A percentile compares a stretch with the other conserved stretches of the same genome.
Evolutionary conservation across 53 echinoderm and acorn worm genomes (phyloP).

Genomic region (Astropecten irregularis): DNA sequence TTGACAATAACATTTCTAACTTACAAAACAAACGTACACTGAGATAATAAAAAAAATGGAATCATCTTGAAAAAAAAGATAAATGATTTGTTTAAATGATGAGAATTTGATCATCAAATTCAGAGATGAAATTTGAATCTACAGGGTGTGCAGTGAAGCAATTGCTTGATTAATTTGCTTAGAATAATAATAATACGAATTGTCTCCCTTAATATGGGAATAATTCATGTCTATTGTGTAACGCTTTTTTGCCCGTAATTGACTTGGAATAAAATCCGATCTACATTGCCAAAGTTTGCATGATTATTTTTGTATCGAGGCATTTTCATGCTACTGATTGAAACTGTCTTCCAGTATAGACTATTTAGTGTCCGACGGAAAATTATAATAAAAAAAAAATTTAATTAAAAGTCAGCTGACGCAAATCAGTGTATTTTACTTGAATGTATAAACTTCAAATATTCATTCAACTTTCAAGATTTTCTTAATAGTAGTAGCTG

Average conservation of each 20-base stretch:
- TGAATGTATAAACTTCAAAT: background rate
- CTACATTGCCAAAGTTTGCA: slow-evolving; percentile 44
- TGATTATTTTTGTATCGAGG: slow-evolving; percentile 33
- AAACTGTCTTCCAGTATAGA: slow-evolving; percentile 25
- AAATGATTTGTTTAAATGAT: too few relatives aligned
- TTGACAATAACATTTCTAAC: too few relatives aligned
- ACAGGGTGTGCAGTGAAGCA: background rate
- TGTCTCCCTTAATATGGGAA: background rate
- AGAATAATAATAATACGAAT: background rate
- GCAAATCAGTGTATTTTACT: background rate
- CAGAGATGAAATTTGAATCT: too few relatives aligned
- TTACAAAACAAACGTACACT: too few relatives aligned
- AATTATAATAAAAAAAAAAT: background rate
- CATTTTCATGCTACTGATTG: background rate
- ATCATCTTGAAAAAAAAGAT: too few relatives aligned
- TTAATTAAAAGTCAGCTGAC: background rate
- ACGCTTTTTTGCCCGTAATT: background rate
- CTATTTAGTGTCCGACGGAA: background rate
- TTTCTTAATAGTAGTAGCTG: too few relatives aligned
- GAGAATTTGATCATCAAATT: too few relatives aligned
- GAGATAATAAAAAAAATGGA: too few relatives aligned
- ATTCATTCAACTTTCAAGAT: too few relatives aligned
- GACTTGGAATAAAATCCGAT: background rate
- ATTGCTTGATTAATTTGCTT: background rate
- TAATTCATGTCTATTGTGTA: background rate